Evolutionary conservation across 2,113 vertebrate species (phyloP).

Genomic region (Ctenomys sociabilis): DNA sequence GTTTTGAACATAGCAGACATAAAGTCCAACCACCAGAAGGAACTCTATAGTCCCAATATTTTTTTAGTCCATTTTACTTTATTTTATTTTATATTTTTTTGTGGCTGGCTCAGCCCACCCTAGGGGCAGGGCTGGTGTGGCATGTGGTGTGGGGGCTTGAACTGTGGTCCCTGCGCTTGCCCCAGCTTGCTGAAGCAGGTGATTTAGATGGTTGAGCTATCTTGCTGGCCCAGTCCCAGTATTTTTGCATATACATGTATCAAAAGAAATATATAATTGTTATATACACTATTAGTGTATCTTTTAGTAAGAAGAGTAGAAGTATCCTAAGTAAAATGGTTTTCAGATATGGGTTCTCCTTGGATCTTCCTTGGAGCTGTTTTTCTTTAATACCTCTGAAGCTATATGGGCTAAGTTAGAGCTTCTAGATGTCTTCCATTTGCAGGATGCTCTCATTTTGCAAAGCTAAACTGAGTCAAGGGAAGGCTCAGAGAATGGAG

Average conservation of each 20-base stretch:
- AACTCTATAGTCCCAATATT: constrained; percentile 22
- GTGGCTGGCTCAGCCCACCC: no score
- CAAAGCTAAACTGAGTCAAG: background rate
- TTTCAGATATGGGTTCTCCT: background rate
- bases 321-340: background rate
- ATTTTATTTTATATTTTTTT: no score
- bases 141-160: no score
- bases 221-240: background rate
- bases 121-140: no score
- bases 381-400: background rate
- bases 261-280: background rate
- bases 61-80: background rate
- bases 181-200: no score
- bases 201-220: no score
- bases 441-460: background rate
- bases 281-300: background rate
- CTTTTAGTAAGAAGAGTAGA: background rate
- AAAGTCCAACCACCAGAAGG: constrained; percentile 52
- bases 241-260: background rate
- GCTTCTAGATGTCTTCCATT: background rate
- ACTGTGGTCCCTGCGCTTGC: no score
- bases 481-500: background rate
- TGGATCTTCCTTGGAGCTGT: background rate
- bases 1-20: background rate
- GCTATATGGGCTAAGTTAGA: background rate